These are phyloP conservation scores for Takifugu ocellatus DNA, from an alignment of 2,797 vertebrate genomes.

Conservation along the genomic window DNA sequence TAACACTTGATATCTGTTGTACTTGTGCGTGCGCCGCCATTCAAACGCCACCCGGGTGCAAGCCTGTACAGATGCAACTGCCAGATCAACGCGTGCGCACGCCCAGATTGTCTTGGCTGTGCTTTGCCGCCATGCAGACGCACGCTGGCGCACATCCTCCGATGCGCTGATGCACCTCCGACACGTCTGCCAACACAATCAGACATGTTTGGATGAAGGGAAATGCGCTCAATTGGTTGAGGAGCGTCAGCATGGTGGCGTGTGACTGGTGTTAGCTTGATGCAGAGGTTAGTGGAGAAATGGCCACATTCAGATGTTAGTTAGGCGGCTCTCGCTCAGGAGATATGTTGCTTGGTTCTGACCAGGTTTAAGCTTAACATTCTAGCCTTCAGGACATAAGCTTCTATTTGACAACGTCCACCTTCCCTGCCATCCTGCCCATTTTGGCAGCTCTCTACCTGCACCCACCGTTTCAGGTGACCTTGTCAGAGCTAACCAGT, in stretches of 20 bases:
- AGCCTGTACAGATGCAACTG: conserved; percentile 26
- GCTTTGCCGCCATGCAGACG: conserved; percentile 37
- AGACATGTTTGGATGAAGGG: conserved; percentile 51
- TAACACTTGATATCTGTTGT: conserved; percentile 72
- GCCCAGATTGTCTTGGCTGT: conserved; percentile 30
- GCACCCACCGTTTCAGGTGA: conserved; percentile 25
- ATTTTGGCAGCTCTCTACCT: conserved; percentile 14
- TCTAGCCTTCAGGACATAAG: too few species aligned
- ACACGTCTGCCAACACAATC: conserved; percentile 55
- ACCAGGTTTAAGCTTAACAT: too few species aligned
- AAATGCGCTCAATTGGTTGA: conserved; percentile 54
- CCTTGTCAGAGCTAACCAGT: conserved; percentile 41
- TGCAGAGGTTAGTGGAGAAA: conserved; percentile 47
- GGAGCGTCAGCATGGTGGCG: conserved; percentile 57
- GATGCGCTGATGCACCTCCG: conserved; percentile 56
- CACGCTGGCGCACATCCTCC: conserved; percentile 25
- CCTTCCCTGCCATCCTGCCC: conserved; percentile 5
- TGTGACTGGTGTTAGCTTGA: conserved; percentile 60
- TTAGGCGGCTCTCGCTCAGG: conserved; percentile 8
- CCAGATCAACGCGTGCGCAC: conserved; percentile 16
- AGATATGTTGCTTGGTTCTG: too few species aligned
- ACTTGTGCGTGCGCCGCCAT: neutral
- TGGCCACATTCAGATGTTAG: conserved; percentile 18
- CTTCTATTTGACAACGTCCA: conserved; percentile 11
- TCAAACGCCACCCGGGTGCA: conserved; percentile 14